These are phyloP conservation scores for Himalopsyche japonica DNA, from an alignment of 2,888 invertebrate species.

Conservation along the genomic window DNA sequence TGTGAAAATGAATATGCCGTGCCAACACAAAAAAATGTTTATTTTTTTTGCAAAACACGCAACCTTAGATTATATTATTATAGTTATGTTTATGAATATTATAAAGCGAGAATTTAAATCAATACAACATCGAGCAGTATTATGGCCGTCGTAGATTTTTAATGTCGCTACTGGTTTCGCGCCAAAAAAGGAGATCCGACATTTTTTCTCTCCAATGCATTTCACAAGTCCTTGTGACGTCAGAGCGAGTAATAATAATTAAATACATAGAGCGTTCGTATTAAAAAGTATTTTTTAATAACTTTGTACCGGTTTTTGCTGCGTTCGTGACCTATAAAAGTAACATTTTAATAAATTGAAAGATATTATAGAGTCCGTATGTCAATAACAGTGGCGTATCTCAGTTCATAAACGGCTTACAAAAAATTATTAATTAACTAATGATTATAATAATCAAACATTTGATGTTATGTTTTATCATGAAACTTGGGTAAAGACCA, in stretches of 20 bases:
- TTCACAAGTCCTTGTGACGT: neutral
- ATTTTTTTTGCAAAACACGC: neutral
- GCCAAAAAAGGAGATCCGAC: neutral
- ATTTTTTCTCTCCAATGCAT: neutral
- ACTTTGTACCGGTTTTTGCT: neutral
- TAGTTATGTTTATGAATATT: neutral
- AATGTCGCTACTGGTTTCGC: neutral
- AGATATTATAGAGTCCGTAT: neutral
- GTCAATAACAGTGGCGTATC: neutral
- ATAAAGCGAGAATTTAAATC: neutral
- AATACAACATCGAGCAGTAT: neutral
- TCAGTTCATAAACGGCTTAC: no score
- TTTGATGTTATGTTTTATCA: no score
- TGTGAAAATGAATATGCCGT: no score
- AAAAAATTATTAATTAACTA: no score
- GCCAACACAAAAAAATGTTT: no score
- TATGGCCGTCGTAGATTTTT: neutral
- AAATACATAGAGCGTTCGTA: neutral
- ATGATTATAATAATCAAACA: no score
- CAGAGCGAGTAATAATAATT: neutral
- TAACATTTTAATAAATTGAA: neutral
- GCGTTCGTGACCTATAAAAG: neutral
- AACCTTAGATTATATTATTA: neutral
- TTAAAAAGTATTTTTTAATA: neutral
- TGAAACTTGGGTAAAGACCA: no score